Percentiles rank a stretch among this genome's conserved stretches.
These are phyloP conservation scores for Eumerus sabulonum DNA, from an alignment of 2,888 invertebrate species.

Conservation along the genomic window DNA sequence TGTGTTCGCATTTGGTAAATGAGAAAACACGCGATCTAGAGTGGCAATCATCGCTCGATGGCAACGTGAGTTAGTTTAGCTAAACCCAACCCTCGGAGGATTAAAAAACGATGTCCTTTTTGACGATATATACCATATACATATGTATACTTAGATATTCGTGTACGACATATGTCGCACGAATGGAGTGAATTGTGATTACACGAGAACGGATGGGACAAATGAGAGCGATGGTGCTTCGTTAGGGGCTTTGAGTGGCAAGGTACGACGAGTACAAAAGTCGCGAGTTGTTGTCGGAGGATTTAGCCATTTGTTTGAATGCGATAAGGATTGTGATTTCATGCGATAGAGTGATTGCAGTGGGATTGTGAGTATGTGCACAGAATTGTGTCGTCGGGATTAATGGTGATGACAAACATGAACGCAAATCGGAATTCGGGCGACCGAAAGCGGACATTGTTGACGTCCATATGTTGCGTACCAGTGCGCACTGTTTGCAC, in stretches of 20 bases:
- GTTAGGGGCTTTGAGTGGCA: conserved; percentile 9
- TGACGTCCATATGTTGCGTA: conserved; percentile 32
- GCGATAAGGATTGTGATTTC: conserved; percentile 35
- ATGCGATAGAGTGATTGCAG: conserved; percentile 7
- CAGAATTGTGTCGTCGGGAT: conserved; percentile 10
- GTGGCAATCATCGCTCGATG: conserved; percentile 63
- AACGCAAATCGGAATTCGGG: neutral
- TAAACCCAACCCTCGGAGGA: conserved; percentile 41
- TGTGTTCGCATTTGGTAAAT: conserved; percentile 23
- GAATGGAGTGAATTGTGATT: conserved; percentile 47
- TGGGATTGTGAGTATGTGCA: conserved; percentile 12
- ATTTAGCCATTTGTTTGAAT: conserved; percentile 45
- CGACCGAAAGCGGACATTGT: conserved; percentile 4
- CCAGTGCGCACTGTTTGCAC: too few relatives aligned
- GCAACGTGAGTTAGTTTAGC: conserved; percentile 37
- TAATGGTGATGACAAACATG: conserved; percentile 37
- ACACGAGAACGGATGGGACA: conserved; percentile 4
- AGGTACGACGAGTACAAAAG: conserved; percentile 17
- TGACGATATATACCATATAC: conserved; percentile 13
- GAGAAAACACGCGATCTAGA: conserved; percentile 49
- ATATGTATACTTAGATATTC: conserved; percentile 13
- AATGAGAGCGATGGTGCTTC: neutral
- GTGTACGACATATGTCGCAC: conserved; percentile 61
- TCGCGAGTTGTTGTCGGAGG: conserved; percentile 41
- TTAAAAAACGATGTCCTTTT: conserved; percentile 53